Evolutionary conservation across 1,140 invertebrate genomes (phyloP).

Genomic region (Doryteuthis pealeii): DNA sequence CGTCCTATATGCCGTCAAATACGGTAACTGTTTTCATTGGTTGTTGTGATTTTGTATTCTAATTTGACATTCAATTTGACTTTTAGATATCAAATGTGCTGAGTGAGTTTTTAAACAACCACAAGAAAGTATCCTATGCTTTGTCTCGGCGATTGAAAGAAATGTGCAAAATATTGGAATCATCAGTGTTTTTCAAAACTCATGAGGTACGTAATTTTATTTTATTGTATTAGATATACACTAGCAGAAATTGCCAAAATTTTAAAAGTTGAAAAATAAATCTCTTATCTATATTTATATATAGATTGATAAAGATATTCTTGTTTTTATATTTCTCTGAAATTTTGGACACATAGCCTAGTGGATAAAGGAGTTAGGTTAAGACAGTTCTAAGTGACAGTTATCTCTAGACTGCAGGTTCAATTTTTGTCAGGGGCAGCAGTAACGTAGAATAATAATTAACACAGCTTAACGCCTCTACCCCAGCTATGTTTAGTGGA

Average conservation of each 20-base stretch:
- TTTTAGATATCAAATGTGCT: constrained; percentile 32
- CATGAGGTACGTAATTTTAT: constrained; percentile 74
- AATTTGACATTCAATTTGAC: constrained; percentile 11
- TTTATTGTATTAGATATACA: background rate
- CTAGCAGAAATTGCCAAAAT: background rate
- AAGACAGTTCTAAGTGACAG: too few species aligned
- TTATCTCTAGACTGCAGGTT: too few species aligned
- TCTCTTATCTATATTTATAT: too few species aligned
- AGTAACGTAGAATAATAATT: too few species aligned
- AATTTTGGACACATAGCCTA: background rate
- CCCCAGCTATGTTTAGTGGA: too few species aligned
- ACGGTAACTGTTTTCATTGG: too few species aligned
- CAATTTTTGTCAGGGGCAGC: too few species aligned
- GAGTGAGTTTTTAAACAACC: constrained; percentile 32
- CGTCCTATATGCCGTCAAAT: too few species aligned
- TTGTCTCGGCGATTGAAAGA: constrained; percentile 44
- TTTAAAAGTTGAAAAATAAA: too few species aligned
- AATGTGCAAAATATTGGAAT: constrained; percentile 68
- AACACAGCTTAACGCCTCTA: too few species aligned
- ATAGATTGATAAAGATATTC: too few species aligned
- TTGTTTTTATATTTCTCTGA: background rate
- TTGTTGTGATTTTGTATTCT: background rate
- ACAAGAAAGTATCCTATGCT: constrained; percentile 19
- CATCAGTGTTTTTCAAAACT: constrained; percentile 83
- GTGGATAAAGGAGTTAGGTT: too few species aligned